Evolutionary conservation across 2,797 vertebrate species (phyloP), one percentile per base, ranked within the genome.

Genomic region (Microchirus variegatus): DNA sequence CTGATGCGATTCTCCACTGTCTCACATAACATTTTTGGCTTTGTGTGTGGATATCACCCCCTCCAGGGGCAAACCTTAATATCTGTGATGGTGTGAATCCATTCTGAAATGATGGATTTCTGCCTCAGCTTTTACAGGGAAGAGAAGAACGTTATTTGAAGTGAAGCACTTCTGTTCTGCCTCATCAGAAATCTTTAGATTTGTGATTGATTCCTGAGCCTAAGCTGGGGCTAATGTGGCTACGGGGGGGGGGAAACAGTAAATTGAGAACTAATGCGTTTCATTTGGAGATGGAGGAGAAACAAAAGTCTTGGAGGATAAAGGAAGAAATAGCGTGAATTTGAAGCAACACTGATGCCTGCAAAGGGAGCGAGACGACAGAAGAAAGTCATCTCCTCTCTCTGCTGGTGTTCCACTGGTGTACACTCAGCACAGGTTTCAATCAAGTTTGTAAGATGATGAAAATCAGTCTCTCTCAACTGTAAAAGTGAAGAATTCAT

Each of bases 41-140:
- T 57, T 77, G 49, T 73, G 57, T 71, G 17, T 8, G 48, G 48
- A 55, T 61, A 53, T 73, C 35, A 75, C 17, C 43, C 46, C 41
- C 61, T 59, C 18, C 41, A 22, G 7, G 49, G 47, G 43, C 56
- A 59, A 61, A 67, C 64, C 56, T 53, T 31, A 50, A 53, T 14
- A 77, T 84, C 26, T 77, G 65, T 75, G 64, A 78, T 73, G 59
- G 49, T 48, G 58, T 44, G 60, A 76, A 79, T 69, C 45, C 17
- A 48, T 60, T 64, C 18, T 53, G 60, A 75, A 67, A 57, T 75
- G 18, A 70, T 66, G 47, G 48, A 70, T 79, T 70, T 82, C 53
- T 67, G 9, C 5, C 56, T 59, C 13, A 14, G 49, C 60, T 78
- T 81, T 73, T 49, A 13, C n/a, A 59, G 19, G 38, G 45, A 13